phyloP scores from a whole-genome alignment of 2,113 vertebrate genomes.

The Excalfactoria chinensis region DNA sequence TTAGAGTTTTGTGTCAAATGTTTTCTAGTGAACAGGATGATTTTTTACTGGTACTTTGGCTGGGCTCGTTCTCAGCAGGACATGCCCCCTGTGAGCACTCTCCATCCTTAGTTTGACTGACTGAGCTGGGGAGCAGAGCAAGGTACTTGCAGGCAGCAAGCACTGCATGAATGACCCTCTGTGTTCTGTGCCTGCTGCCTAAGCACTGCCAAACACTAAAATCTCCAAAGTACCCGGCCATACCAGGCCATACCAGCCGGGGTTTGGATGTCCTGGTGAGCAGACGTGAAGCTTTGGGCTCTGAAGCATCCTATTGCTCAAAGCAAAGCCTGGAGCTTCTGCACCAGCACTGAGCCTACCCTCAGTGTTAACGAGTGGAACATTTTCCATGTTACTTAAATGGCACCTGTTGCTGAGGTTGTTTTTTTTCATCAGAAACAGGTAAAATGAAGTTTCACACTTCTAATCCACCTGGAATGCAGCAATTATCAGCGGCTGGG shows the following conservation, averaged over 20 bases:
- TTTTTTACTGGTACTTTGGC: neutral
- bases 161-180: too few species aligned
- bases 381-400: rapidly evolving
- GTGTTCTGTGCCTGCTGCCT: neutral
- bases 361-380: rapidly evolving
- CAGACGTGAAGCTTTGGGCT: neutral
- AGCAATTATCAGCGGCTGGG: neutral
- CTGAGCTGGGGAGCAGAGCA: neutral
- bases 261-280: neutral
- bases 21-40: neutral
- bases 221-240: neutral
- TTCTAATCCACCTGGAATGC: conserved; percentile 47
- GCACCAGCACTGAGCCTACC: neutral
- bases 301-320: neutral
- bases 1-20: neutral
- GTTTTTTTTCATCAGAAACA: neutral
- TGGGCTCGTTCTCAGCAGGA: neutral
- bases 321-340: neutral
- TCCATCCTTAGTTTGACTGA: neutral
- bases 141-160: neutral
- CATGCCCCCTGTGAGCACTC: neutral
- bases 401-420: conserved; percentile 10
- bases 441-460: neutral
- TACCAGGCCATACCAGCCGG: neutral
- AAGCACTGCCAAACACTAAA: neutral